Evolutionary conservation across 2,888 invertebrate species (phyloP).

Genomic region (Cryptosula pallasiana): DNA sequence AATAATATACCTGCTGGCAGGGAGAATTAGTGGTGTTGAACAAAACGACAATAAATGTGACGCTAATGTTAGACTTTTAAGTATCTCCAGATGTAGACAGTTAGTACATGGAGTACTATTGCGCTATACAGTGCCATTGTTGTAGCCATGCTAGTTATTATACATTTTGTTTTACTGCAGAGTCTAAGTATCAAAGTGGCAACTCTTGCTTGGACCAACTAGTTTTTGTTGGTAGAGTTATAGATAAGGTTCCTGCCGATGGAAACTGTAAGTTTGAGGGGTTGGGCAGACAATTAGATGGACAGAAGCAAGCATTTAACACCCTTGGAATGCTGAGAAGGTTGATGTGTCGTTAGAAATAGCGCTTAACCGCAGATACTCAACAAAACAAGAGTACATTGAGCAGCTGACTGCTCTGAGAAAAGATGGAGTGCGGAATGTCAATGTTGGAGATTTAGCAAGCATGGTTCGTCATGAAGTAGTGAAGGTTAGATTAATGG

Average conservation of each 20-base stretch:
- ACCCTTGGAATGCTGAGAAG: background rate
- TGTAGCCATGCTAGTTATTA: too few relatives aligned
- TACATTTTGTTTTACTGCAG: too few relatives aligned
- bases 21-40: too few relatives aligned
- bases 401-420: background rate
- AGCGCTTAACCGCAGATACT: too few relatives aligned
- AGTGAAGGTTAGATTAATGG: background rate
- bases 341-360: background rate
- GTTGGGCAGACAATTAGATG: background rate
- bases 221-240: background rate
- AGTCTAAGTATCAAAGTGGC: too few relatives aligned
- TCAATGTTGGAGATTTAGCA: background rate
- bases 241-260: background rate
- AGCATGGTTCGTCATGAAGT: background rate
- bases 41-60: too few relatives aligned
- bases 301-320: background rate
- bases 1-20: too few relatives aligned
- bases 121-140: too few relatives aligned
- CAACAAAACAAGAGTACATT: background rate
- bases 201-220: too few relatives aligned
- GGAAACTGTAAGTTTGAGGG: conserved; percentile 16
- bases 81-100: too few relatives aligned
- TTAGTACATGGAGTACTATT: too few relatives aligned
- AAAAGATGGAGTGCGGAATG: background rate
- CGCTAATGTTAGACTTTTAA: too few relatives aligned